Evolutionary conservation across 2,888 invertebrate genomes (phyloP).

Genomic region (Lepidonotus clava): DNA sequence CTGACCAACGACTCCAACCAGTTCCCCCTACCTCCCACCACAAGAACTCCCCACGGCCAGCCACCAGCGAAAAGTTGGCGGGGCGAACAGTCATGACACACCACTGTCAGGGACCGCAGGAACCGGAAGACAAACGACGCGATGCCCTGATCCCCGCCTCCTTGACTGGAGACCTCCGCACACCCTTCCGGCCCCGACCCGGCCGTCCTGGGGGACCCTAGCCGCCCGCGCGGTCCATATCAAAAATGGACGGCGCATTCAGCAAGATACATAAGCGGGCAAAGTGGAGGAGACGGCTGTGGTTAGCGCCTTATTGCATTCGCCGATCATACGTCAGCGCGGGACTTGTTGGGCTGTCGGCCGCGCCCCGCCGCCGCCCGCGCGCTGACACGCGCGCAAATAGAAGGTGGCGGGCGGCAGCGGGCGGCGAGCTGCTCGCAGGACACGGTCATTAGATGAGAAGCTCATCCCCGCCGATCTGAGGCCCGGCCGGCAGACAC

Average conservation of each 20-base stretch:
- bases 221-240: slow-evolving; percentile 34
- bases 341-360: slow-evolving; percentile 45
- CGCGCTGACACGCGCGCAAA: background rate
- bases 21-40: too few species aligned
- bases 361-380: background rate
- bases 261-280: slow-evolving; percentile 46
- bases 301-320: slow-evolving; percentile 49
- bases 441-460: background rate
- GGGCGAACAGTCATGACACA: slow-evolving; percentile 36
- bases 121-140: slow-evolving; percentile 49
- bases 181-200: background rate
- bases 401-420: background rate
- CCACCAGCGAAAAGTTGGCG: too few species aligned
- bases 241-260: slow-evolving; percentile 39
- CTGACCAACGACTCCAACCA: too few species aligned
- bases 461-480: background rate
- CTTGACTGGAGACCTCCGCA: background rate
- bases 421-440: background rate
- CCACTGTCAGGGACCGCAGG: slow-evolving; percentile 13
- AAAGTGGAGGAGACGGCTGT: slow-evolving; percentile 38
- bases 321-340: slow-evolving; percentile 44
- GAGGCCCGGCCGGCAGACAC: background rate
- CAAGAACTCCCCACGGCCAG: too few species aligned
- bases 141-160: slow-evolving; percentile 50
- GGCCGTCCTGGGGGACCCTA: background rate